Evolutionary conservation across 2,797 vertebrate genomes (phyloP), one percentile per base, ranked within the genome.

Genomic region (Morus bassanus): DNA sequence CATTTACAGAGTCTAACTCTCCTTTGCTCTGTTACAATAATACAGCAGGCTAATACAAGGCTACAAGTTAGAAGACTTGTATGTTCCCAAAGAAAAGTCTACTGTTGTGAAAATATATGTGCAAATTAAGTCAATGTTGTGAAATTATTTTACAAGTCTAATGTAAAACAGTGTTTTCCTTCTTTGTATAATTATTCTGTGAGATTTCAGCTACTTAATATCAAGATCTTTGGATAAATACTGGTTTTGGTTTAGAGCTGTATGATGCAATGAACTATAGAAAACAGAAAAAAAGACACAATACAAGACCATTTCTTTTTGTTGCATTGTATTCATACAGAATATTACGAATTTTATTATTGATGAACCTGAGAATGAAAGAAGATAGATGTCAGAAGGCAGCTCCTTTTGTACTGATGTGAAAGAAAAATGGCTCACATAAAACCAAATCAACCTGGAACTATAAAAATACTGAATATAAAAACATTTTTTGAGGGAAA

Each of bases 361-460:
- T 91, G 87, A 94, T 96, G 74, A 91, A 95, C 19, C 64, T 75
- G 67, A 89, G 85, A 81, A 72, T 83, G 69, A 89, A 80, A 80
- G 91, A 94, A 88, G 82, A 91, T 89, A 61, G 72, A 91, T 88
- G 89, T 89, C 85, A 92, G 56, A 80, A 91, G 30, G 53, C 64
- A 94, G 24, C 33, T 85, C 18, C 28, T 92, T 84, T 88, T 85
- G 72, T 89, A 80, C 37, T 89, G 53, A 18, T 76, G 18, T 79
- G 80, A 92, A 93, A 96, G 95, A 92, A 92, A 93, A 96, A 95
- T 95, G 57, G 53, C 45, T 93, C 81, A 48, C 85, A 85, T 83
- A 93, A 92, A 94, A 93, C 14, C 74, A 92, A 87, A 96, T 92
- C 93, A 92, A 48, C 91, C 69, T 28, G 27, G 16, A 90, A 85